Evolutionary conservation across 2,888 invertebrate species (phyloP).

Genomic region (Seira sanloemensis): DNA sequence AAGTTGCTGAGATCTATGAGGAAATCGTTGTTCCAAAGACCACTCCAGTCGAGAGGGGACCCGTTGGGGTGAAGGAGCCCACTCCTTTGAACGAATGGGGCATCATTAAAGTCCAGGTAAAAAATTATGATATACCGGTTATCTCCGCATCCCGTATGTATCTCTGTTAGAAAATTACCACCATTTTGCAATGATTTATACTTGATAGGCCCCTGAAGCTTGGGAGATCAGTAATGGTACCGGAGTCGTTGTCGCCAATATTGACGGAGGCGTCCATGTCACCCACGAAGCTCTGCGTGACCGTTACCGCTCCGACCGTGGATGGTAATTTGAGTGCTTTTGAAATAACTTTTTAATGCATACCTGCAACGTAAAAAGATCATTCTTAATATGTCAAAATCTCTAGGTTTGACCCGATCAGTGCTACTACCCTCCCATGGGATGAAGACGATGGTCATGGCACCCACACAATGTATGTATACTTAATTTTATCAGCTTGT

Average conservation of each 20-base stretch:
- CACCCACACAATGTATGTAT: background rate
- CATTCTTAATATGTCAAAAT: no score
- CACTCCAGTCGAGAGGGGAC: background rate
- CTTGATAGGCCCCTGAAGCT: conserved; percentile 36
- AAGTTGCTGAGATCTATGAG: conserved; percentile 19
- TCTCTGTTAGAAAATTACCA: no score
- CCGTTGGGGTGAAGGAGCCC: background rate
- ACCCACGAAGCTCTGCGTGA: conserved; percentile 6
- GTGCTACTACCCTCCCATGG: background rate
- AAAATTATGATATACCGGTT: no score
- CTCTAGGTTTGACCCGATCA: background rate
- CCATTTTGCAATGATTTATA: no score
- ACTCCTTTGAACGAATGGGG: conserved; percentile 33
- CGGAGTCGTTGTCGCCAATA: conserved; percentile 34
- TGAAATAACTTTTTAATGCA: no score
- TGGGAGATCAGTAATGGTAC: conserved; percentile 21
- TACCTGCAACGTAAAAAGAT: no score
- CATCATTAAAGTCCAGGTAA: conserved; percentile 38
- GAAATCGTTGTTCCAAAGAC: background rate
- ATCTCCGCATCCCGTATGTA: no score
- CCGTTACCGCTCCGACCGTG: background rate
- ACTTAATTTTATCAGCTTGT: background rate
- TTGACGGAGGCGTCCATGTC: background rate
- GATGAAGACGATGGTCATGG: background rate
- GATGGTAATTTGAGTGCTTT: no score